Base-by-base conservation (phyloP, 2,113 vertebrate genomes). In the Chamaetylas fuelleborni region DNA sequence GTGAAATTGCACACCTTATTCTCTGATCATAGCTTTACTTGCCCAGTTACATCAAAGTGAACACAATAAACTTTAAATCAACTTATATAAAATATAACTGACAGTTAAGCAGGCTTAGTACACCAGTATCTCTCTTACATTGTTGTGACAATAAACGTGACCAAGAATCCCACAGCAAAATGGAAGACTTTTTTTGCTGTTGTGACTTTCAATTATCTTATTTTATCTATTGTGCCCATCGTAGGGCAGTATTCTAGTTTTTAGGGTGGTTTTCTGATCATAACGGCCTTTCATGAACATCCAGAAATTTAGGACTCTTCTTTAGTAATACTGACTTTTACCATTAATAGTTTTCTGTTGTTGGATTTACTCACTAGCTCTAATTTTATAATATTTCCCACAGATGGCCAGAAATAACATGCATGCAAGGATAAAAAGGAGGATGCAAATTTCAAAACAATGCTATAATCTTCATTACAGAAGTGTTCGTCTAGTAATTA, bases 361-460 rank as follows among this genome's bases (percentile, higher is more conserved):
- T 83, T 62, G 47, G 28, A 77, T 34, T 50, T 84, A 4, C 17
- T 36, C 53, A 64, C 11, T 29, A n/a, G n/a, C 10, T 80, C 76
- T 74, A 40, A 88, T 84, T 78, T 81, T 19, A 47, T 51, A 89
- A 25, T 86, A 81, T 86, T 95, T 93, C 34, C 48, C 43, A 16
- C 69, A 91, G 65, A 91, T 48, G 48, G 47, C 22, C 60, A 86
- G 77, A 95, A 91, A 71, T 57, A 86, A 51, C 12, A 67, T 17
- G 11, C 3, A 4, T 45, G 17, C 48, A 92, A 81, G 25, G 19
- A 88, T 57, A 85, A 84, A 91, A 42, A 78, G 11, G 43, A 78
- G 54, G 10, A 81, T 72, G 57, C 19, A 89, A 56, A 92, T 91
- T 89, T 86, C 36, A 60, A 94, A 95, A 95, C 81, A 93, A 64